Conservation (phyloP, 2,888 invertebrate species). For the Drosophila anomalata region DNA sequence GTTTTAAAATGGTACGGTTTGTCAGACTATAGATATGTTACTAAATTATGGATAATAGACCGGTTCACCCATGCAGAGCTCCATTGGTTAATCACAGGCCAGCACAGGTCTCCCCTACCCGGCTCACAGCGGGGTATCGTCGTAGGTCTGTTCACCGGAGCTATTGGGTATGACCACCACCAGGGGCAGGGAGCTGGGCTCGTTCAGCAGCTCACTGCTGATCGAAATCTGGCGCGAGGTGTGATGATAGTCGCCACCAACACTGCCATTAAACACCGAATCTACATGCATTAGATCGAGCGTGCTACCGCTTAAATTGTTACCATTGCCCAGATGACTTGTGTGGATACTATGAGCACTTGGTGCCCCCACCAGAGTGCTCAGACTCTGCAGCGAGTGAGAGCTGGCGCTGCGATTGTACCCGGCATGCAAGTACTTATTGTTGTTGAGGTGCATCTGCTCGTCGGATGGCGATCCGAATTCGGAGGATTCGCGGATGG, state of each 20-base stretch:
- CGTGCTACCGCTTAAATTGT: slow-evolving; percentile 52
- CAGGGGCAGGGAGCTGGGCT: slow-evolving; percentile 69
- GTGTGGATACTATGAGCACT: slow-evolving; percentile 10
- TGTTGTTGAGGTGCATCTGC: slow-evolving; percentile 68
- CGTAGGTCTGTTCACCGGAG: slow-evolving; percentile 71
- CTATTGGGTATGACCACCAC: slow-evolving; percentile 83
- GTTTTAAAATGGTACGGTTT: slow-evolving; percentile 20
- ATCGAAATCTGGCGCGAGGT: slow-evolving; percentile 57
- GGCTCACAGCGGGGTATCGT: slow-evolving; percentile 82
- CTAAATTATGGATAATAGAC: slow-evolving; percentile 1
- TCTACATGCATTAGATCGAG: slow-evolving; percentile 56
- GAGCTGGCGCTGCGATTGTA: slow-evolving; percentile 81
- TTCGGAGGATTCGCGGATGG: slow-evolving; percentile 84
- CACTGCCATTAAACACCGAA: slow-evolving; percentile 41
- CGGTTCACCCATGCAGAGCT: slow-evolving; percentile 45
- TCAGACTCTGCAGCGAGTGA: slow-evolving; percentile 78
- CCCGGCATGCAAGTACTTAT: slow-evolving; percentile 66
- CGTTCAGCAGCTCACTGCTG: slow-evolving; percentile 68
- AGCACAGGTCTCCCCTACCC: neutral
- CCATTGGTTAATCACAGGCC: slow-evolving; percentile 10
- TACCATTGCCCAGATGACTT: slow-evolving; percentile 65
- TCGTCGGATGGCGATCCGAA: slow-evolving; percentile 84
- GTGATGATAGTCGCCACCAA: slow-evolving; percentile 41
- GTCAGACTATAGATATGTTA: slow-evolving; percentile 35
- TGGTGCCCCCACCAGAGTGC: slow-evolving; percentile 38